These are phyloP conservation scores for Spilarctia lutea DNA, from an alignment of 2,888 invertebrate genomes.

Conservation along the genomic window DNA sequence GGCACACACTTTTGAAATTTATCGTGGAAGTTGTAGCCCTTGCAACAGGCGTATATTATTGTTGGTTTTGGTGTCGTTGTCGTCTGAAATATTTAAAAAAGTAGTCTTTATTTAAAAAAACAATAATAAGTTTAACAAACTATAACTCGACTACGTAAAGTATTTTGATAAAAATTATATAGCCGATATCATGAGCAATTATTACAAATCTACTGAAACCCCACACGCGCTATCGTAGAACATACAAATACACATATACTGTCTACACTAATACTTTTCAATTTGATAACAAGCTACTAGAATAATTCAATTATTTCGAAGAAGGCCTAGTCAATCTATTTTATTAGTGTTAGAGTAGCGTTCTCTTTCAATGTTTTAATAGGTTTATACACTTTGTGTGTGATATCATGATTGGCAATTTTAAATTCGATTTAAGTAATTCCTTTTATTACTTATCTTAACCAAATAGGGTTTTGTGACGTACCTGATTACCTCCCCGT, in stretches of 20 bases:
- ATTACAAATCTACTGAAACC: no score
- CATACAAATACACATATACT: no score
- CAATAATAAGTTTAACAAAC: not conserved
- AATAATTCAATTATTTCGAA: no score
- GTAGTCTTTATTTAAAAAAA: not conserved
- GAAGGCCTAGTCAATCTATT: no score
- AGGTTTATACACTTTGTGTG: not conserved
- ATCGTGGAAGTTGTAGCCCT: not conserved
- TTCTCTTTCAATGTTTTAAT: not conserved
- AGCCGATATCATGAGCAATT: no score
- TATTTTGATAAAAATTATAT: no score
- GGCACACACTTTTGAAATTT: slow-evolving; percentile 1
- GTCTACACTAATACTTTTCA: no score
- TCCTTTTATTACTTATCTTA: not conserved
- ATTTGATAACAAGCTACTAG: no score
- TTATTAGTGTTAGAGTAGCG: not conserved
- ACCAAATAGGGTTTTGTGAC: not conserved
- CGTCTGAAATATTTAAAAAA: not conserved
- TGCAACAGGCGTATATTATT: not conserved
- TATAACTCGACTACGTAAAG: no score
- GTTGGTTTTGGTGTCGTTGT: not conserved
- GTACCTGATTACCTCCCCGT: not conserved
- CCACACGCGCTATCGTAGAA: no score
- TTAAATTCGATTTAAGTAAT: not conserved
- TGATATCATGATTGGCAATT: not conserved